Evolutionary conservation across 2,113 vertebrate genomes (phyloP).

Genomic region (Psittacara wagleri): DNA sequence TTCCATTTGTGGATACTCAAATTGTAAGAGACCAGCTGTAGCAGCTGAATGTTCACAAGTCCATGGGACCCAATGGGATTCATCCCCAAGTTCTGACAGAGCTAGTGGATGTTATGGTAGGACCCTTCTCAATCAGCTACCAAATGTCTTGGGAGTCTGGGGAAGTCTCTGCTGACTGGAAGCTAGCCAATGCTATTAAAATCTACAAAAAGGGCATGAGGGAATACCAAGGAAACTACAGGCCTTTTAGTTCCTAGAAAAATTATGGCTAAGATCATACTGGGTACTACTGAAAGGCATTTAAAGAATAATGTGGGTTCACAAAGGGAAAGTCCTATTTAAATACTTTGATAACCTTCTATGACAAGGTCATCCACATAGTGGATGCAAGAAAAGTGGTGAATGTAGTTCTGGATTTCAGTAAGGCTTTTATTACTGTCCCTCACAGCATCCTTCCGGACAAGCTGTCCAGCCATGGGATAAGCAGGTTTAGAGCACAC

Average conservation of each 20-base stretch:
- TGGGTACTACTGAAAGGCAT: not conserved
- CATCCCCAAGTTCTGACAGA: not conserved
- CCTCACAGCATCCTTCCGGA: not conserved
- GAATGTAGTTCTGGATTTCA: not conserved
- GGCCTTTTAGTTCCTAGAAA: not conserved
- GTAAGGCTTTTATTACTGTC: not conserved
- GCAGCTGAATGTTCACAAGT: not conserved
- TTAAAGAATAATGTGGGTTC: not conserved
- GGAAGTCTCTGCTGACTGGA: not conserved
- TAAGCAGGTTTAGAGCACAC: accelerated
- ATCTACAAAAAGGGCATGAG: not conserved
- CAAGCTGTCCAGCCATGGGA: not conserved
- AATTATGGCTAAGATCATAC: not conserved
- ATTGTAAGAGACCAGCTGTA: not conserved
- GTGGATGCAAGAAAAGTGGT: accelerated
- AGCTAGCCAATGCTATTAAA: not conserved
- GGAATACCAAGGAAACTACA: not conserved
- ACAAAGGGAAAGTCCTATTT: not conserved
- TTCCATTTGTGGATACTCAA: not conserved
- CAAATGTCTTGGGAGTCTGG: not conserved
- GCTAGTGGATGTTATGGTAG: not conserved
- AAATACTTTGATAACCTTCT: not conserved
- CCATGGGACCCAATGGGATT: not conserved
- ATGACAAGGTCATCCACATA: not conserved
- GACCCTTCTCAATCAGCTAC: not conserved